phyloP scores from a whole-genome alignment of 2,113 vertebrate genomes.

The Macquaria ambigua region DNA sequence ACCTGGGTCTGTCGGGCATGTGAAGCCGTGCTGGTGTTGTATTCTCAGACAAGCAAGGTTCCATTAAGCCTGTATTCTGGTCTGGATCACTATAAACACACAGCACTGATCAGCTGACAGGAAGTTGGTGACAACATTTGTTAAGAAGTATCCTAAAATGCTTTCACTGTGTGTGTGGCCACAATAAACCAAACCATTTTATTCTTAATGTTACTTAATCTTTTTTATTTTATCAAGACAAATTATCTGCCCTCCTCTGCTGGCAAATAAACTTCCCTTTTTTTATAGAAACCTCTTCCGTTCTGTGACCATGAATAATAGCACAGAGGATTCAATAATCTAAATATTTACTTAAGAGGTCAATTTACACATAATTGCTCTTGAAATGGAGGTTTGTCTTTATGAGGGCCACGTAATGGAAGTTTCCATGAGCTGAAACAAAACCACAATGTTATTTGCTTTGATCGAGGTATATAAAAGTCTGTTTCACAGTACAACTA shows the following conservation, averaged over 20 bases:
- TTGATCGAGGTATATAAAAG: neutral
- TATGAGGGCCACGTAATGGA: conserved; percentile 21
- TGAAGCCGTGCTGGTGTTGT: neutral
- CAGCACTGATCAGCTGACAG: neutral
- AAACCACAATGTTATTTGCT: conserved; percentile 1
- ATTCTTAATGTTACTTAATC: neutral
- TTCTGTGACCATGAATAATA: conserved; percentile 10
- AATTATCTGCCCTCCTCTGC: neutral
- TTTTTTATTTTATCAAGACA: neutral
- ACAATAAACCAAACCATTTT: neutral
- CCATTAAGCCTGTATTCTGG: conserved; percentile 19
- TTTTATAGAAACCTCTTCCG: neutral
- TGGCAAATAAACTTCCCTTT: conserved; percentile 5
- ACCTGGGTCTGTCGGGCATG: neutral
- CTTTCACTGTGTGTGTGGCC: conserved; percentile 12
- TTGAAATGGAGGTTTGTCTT: conserved; percentile 14
- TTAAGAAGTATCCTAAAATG: neutral
- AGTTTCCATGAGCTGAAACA: conserved; percentile 36
- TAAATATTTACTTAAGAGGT: conserved; percentile 26
- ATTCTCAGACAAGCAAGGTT: conserved; percentile 37
- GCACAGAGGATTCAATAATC: neutral
- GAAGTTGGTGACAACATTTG: neutral
- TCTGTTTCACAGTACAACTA: neutral
- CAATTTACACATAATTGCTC: conserved; percentile 39
- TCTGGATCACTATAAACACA: conserved; percentile 37